Evolutionary conservation across 2,888 invertebrate species (phyloP).

Genomic region (Fragum fragum): DNA sequence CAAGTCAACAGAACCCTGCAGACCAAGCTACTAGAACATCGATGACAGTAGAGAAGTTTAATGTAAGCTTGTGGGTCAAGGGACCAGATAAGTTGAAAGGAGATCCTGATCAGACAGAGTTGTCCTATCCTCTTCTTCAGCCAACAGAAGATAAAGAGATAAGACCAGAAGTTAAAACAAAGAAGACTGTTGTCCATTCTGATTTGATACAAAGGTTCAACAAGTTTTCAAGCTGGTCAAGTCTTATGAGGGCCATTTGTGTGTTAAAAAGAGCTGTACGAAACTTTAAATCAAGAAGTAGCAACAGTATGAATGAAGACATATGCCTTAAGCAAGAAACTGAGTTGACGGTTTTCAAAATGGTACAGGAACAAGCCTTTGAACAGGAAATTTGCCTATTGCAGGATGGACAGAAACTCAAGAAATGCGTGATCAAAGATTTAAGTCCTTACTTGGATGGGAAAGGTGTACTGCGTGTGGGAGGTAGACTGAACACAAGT

Average conservation of each 20-base stretch:
- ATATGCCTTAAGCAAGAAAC: not conserved
- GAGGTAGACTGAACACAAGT: constrained; percentile 30
- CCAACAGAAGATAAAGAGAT: no score
- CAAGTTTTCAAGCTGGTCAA: constrained; percentile 15
- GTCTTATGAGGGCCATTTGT: not conserved
- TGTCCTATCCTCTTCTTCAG: no score
- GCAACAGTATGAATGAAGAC: constrained; percentile 2
- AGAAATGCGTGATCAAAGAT: not conserved
- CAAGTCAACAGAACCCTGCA: constrained; percentile 3
- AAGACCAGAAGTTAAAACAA: no score
- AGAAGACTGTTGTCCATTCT: no score
- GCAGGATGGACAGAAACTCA: no score
- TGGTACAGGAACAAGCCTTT: constrained; percentile 5
- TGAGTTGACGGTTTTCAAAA: not conserved
- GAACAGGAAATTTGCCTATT: not conserved
- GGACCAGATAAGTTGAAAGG: no score
- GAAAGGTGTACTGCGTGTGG: constrained; percentile 21
- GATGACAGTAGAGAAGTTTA: no score
- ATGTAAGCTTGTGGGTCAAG: no score
- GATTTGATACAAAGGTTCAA: constrained; percentile 2
- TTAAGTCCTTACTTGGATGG: constrained; percentile 8
- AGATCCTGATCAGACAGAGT: no score
- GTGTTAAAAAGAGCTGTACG: not conserved
- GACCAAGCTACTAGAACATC: constrained; percentile 8
- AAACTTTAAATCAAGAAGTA: not conserved